Conservation (phyloP, 2,113 vertebrate species). For the Galemys pyrenaicus region DNA sequence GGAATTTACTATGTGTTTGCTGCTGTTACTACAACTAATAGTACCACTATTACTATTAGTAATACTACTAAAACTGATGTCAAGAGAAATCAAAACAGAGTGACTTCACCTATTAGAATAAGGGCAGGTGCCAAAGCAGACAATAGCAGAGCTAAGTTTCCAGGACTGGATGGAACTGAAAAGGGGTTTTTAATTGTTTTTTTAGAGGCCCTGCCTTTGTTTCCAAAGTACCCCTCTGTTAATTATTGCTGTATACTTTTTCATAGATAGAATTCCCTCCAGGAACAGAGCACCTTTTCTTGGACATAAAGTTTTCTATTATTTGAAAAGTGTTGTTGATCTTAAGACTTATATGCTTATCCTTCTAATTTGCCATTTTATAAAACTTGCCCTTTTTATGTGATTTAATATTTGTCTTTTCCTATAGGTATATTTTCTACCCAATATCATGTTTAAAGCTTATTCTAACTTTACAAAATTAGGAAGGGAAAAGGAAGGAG, state of each 20-base stretch:
- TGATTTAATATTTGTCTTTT: not conserved
- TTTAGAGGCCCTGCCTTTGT: not conserved
- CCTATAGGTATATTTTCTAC: not conserved
- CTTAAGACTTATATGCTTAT: not conserved
- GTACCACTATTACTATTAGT: not conserved
- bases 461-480: not conserved
- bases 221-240: not conserved
- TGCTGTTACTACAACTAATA: not conserved
- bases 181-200: not conserved
- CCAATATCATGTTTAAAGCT: not conserved
- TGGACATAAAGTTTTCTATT: not conserved
- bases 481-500: not conserved
- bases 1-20: not conserved
- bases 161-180: not conserved
- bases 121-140: not conserved
- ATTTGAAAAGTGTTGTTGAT: constrained; percentile 1
- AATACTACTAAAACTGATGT: not conserved
- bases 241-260: not conserved
- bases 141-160: not conserved
- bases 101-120: not conserved
- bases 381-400: not conserved
- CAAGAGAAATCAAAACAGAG: not conserved
- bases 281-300: not conserved
- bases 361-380: not conserved
- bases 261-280: not conserved